Base-by-base conservation (phyloP, 2,113 vertebrate genomes). In the Micromys minutus region DNA sequence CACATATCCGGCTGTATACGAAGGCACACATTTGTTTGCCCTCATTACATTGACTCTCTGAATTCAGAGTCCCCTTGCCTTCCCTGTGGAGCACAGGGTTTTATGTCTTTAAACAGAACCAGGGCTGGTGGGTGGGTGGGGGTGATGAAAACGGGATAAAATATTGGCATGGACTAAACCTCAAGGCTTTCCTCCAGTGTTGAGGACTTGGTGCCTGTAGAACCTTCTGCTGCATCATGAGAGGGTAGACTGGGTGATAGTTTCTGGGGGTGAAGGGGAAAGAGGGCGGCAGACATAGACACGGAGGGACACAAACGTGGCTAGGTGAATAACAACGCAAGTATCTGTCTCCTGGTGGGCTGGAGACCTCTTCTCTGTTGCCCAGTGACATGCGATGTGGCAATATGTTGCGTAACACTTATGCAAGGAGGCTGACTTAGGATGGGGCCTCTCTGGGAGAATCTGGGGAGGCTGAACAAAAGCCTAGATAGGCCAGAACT, bases 351-450 rank as follows among this genome's bases (percentile, higher is more conserved):
- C 55, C 0, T 55, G 39, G 9, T 0, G 17, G 2, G n/a, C 63
- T 4, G 21, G n/a, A 77, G 77, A 80, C 72, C 29, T 39, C 10
- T 10, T 17, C 65, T 71, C 8, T 45, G 75, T 3, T 5, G 13
- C 5, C 17, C 0, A 1, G 7, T 0, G 2, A 3, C 0, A 0
- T 5, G 47, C 4, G 47, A 29, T 15, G 42, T 11, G 75, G 24
- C 31, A 4, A 19, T 1, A 7, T 10, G 2, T 0, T 13, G 17
- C 36, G 42, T 16, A 47, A 77, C 36, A 19, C 84, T 55, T 45
- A 12, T 0, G 39, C 0, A 1, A 61, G 31, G 8, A 34, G 24
- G 5, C 1, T 79, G 81, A 42, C 69, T 72, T 61, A 1, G 59
- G 29, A 26, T 19, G 36, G 84, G 74, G 63, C 29, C 65, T 47